Conservation (phyloP, 1,140 invertebrate species). For the Drosophila arawakana region DNA sequence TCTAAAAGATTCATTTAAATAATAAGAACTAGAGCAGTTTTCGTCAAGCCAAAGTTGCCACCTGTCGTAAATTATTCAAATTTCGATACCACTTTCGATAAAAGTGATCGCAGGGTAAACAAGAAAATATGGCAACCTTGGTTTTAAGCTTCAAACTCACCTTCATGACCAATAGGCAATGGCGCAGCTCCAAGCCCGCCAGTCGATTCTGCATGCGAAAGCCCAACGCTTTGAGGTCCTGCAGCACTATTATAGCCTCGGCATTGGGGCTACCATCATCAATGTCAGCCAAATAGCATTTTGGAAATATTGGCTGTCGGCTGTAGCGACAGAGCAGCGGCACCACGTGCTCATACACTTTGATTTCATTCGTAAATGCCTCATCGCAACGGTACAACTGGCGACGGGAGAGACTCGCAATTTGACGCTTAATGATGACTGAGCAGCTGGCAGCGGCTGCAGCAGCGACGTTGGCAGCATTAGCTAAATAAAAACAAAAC, state of each 20-base stretch:
- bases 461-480: not conserved
- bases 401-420: slow-evolving; percentile 74
- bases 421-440: slow-evolving; percentile 80
- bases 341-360: slow-evolving; percentile 72
- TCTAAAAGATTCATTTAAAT: slow-evolving; percentile 39
- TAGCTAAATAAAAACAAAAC: slow-evolving; percentile 41
- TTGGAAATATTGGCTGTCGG: slow-evolving; percentile 65
- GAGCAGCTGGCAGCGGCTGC: slow-evolving; percentile 47
- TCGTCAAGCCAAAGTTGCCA: no score
- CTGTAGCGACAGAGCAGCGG: slow-evolving; percentile 68
- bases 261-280: slow-evolving; percentile 60
- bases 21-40: not conserved
- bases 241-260: slow-evolving; percentile 72
- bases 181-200: slow-evolving; percentile 63
- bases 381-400: slow-evolving; percentile 78
- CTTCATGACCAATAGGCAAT: slow-evolving; percentile 80
- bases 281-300: slow-evolving; percentile 70
- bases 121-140: no score
- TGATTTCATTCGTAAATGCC: slow-evolving; percentile 81
- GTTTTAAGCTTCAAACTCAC: slow-evolving; percentile 27
- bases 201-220: slow-evolving; percentile 75
- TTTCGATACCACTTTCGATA: no score
- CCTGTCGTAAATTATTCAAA: no score
- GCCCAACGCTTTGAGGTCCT: slow-evolving; percentile 72
- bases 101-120: no score